phyloP scores from a whole-genome alignment of 2,113 vertebrate species.

The Bungarus multicinctus region DNA sequence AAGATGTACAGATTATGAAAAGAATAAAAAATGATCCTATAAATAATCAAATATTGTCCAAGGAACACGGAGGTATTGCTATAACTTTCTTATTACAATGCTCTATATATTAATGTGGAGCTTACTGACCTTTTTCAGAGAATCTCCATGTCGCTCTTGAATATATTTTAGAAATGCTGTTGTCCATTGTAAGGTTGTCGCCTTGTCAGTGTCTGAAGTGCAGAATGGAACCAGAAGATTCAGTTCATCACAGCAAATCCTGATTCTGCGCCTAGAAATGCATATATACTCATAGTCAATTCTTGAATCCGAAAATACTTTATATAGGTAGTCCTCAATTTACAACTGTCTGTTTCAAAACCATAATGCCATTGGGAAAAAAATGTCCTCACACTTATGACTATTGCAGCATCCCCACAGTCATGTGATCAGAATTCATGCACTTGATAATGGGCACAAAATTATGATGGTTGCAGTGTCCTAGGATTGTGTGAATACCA shows the following conservation, averaged over 20 bases:
- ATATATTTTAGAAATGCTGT: constrained; percentile 88
- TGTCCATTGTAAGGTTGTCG: constrained; percentile 89
- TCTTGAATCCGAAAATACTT: background rate
- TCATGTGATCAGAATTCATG: background rate
- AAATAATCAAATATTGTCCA: background rate
- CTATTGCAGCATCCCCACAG: background rate
- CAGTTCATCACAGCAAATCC: constrained; percentile 88
- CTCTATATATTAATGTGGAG: background rate
- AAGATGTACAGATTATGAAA: background rate
- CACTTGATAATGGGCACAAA: background rate
- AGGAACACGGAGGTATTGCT: background rate
- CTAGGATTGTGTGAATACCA: background rate
- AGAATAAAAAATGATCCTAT: background rate
- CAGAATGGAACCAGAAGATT: constrained; percentile 91
- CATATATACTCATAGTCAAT: background rate
- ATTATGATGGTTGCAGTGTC: background rate
- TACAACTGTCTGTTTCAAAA: background rate
- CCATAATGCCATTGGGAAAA: background rate
- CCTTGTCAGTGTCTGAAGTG: constrained; percentile 82
- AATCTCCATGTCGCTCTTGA: constrained; percentile 79
- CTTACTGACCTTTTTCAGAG: constrained; percentile 80
- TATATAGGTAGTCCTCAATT: background rate
- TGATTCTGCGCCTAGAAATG: constrained; percentile 82
- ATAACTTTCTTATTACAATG: background rate
- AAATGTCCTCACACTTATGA: background rate